Base-by-base conservation (phyloP, 2,888 invertebrate species). In the Harpagoxenus sublaevis region DNA sequence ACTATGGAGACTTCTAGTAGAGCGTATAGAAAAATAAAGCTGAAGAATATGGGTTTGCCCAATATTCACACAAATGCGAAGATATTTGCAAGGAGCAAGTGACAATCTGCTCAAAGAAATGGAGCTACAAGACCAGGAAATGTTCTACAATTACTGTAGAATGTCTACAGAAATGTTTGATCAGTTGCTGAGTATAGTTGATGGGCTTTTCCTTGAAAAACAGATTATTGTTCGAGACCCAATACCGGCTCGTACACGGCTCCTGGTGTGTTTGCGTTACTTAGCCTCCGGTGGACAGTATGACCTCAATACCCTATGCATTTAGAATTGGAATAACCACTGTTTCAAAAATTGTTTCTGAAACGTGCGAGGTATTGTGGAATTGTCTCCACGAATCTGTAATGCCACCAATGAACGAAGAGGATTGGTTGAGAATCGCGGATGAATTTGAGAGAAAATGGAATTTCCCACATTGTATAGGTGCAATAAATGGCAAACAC, bases 391-490 rank as follows among this genome's bases (percentile, higher is more conserved):
- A 68, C 2, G 31, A 31, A 28, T 68, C 48, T 31, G 68, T 68
- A 2, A 31, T 60, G 15, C 42, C 42, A 15, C 3, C 23, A 68
- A 18, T 31, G 31, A 68, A 68, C 9, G 0, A 51, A 68, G 31
- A 28, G 8, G 2, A 10, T 66, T 66, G 48, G 18, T 31, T 68
- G 18, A 68, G 2, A 51, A 68, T 68, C 15, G 68, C 18, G 0
- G 8, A 68, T 12, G 31, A 68, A 18, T 51, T 70, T 70, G 35
- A 10, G 3, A 35, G 0, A 6, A 70, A 70, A 1, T 70, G 68
- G 68, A 9, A 70, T 51, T 70, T 70, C 9, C 51, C 68, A 12
- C 68, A 70, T 51, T 70, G 68, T 12, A 18, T 70, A 51, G 68
- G 68, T 70, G 68, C 51, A 18, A 51, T 70, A 51, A 51, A 70